Conservation (phyloP, 2,797 vertebrate species). For the Alauda arvensis region DNA sequence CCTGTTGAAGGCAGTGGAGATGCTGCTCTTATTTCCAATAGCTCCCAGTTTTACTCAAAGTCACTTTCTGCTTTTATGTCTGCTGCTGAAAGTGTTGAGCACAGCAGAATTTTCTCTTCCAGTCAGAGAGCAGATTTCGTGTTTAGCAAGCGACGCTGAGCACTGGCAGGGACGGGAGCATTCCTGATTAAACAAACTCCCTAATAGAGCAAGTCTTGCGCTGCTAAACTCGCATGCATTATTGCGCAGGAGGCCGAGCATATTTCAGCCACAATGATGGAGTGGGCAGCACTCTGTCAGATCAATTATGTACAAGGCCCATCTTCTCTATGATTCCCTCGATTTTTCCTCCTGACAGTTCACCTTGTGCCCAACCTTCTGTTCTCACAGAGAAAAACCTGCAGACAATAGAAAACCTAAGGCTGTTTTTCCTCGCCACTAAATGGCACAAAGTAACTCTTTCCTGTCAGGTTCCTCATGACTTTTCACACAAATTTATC, state of each 20-base stretch:
- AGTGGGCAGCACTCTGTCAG: slow-evolving; percentile 71
- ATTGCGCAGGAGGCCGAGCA: slow-evolving; percentile 44
- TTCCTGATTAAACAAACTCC: slow-evolving; percentile 63
- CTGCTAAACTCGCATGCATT: slow-evolving; percentile 54
- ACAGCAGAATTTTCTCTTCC: slow-evolving; percentile 23
- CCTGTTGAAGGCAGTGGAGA: not conserved
- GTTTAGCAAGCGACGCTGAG: not conserved
- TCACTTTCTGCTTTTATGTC: slow-evolving; percentile 32
- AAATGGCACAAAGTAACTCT: slow-evolving; percentile 40
- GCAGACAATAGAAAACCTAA: slow-evolving; percentile 54
- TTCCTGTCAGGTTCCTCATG: slow-evolving; percentile 45
- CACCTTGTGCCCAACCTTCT: slow-evolving; percentile 73
- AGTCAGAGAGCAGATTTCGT: slow-evolving; percentile 9
- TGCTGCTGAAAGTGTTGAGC: slow-evolving; percentile 19
- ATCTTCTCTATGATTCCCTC: slow-evolving; percentile 69
- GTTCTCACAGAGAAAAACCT: slow-evolving; percentile 63
- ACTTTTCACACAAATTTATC: slow-evolving; percentile 30
- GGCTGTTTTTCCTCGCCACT: slow-evolving; percentile 20
- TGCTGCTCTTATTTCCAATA: not conserved
- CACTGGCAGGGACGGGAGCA: slow-evolving; percentile 10
- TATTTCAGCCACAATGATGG: slow-evolving; percentile 65
- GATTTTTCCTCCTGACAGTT: slow-evolving; percentile 69
- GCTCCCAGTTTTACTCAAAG: not conserved
- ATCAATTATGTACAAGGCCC: slow-evolving; percentile 73
- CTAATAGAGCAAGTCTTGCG: slow-evolving; percentile 50